Conservation (phyloP, 2,113 vertebrate genomes). For the Psittacula cyanocephala region DNA sequence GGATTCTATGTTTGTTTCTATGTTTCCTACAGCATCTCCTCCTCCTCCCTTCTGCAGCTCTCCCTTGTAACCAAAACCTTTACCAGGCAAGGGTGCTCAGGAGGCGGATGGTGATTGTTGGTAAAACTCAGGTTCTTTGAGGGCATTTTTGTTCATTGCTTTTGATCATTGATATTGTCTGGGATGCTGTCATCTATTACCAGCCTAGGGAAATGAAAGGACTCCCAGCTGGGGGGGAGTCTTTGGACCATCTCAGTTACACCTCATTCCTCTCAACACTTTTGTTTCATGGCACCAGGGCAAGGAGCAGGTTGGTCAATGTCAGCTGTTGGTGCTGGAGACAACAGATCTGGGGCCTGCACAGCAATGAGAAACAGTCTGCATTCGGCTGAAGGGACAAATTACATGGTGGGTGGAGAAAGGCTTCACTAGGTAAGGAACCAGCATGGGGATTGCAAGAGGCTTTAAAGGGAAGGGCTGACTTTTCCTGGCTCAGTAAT, state of each 20-base stretch:
- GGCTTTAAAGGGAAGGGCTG: not conserved
- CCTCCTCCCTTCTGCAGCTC: not conserved
- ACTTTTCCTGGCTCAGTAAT: not conserved
- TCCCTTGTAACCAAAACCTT: not conserved
- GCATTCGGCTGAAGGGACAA: not conserved
- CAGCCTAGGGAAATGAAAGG: not conserved
- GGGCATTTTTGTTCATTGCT: not conserved
- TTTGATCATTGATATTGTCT: not conserved
- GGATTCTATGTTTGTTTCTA: not conserved
- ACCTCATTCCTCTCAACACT: not conserved
- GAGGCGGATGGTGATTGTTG: not conserved
- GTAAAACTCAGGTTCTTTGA: not conserved
- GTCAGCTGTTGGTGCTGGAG: not conserved
- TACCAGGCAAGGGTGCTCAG: not conserved
- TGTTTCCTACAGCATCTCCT: not conserved
- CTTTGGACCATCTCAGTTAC: not conserved
- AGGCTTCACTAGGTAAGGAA: not conserved
- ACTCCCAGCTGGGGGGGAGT: not conserved
- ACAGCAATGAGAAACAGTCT: not conserved
- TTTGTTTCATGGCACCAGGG: not conserved
- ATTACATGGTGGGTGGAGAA: not conserved
- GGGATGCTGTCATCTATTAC: not conserved
- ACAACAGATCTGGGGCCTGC: not conserved
- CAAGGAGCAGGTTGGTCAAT: not conserved
- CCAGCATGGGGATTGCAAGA: not conserved